Evolutionary conservation across 2,113 vertebrate genomes (phyloP).

Genomic region (Paramormyrops kingsleyae): DNA sequence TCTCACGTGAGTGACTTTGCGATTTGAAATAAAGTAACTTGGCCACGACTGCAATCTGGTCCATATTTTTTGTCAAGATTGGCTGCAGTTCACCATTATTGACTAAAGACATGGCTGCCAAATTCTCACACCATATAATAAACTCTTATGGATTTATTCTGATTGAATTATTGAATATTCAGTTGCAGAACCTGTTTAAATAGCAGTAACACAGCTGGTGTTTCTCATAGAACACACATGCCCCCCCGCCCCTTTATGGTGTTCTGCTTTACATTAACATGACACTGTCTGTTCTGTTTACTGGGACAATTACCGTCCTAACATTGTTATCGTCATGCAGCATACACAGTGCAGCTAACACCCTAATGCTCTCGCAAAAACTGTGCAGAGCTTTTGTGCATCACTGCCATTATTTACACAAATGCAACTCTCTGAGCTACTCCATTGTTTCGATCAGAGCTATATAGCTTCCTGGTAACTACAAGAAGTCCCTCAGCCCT

Average conservation of each 20-base stretch:
- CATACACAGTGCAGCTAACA: neutral
- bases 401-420: neutral
- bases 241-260: neutral
- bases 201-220: neutral
- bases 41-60: neutral
- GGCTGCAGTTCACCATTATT: neutral
- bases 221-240: neutral
- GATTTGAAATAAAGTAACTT: neutral
- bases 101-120: neutral
- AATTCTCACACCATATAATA: neutral
- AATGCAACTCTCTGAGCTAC: neutral
- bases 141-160: neutral
- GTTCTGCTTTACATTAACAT: neutral
- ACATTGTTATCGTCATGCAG: neutral
- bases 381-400: neutral
- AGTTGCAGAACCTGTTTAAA: neutral
- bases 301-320: neutral
- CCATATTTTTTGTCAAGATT: neutral
- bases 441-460: neutral
- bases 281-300: neutral
- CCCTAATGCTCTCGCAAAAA: neutral
- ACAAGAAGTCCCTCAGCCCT: neutral
- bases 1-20: neutral
- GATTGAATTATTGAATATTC: neutral
- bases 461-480: neutral